Evolutionary conservation across 2,888 invertebrate genomes (phyloP), one percentile per base, ranked within the genome.

Genomic region (Diarsia brunnea): DNA sequence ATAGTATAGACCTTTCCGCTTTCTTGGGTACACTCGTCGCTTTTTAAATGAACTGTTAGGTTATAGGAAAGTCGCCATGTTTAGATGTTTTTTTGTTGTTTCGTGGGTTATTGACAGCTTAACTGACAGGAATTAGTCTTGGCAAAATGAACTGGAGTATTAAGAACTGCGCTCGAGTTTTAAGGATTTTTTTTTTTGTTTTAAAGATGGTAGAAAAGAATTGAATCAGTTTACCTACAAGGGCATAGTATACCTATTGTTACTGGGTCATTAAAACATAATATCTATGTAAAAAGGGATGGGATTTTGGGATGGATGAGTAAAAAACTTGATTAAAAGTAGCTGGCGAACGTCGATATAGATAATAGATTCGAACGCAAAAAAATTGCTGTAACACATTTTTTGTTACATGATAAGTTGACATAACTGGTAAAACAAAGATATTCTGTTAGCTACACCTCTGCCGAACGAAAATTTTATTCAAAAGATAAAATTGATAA

Each of bases 1-100:
- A 82, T 69, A 70, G 64, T 55, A 71, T 14, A 58, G 88, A 89
- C 89, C 90, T 92, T 93, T 92, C 91, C 92, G 92, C 92, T 94
- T 94, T 94, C 93, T 89, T 90, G 85, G 84, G 21, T 51, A 85
- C 83, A 83, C 76, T 86, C 71, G 80, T 84, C 83, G 79, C 80
- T 85, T 85, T 88, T 81, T 77, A 73, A 81, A 80, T 83, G 51
- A 85, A 81, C 79, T 79, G 79, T 75, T 74, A 80, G 79, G 75
- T 69, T 45, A 67, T 70, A 55, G 53, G 63, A 67, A 73, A 71
- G 77, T 58, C n/a, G 66, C 72, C 58, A 60, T 70, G 63, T 75
- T 76, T 31, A 19, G 49, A 12, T 0, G 69, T 49, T 71, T 80
- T 65, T 73, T 65, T 45, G 11, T 24, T 16, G 4, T n/a, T 61